Evolutionary conservation across 2,888 invertebrate genomes (phyloP).

Genomic region (Epinotia nisella): DNA sequence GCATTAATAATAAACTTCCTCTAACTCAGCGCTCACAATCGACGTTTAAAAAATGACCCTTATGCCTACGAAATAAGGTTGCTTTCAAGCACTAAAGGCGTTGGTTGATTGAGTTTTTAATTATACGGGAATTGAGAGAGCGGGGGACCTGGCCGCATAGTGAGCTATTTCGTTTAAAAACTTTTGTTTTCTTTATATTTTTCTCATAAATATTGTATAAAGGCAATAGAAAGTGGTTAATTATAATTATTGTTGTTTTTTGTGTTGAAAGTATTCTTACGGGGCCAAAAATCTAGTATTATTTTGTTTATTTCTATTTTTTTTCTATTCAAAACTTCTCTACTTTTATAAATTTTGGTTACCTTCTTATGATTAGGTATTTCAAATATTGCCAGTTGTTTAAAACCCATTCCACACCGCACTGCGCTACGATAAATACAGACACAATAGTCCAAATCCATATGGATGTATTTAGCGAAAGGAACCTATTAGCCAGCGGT

Average conservation of each 20-base stretch:
- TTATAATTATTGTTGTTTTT: background rate
- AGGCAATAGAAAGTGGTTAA: background rate
- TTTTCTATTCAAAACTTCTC: too few species aligned
- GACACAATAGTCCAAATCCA: too few species aligned
- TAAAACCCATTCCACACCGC: too few species aligned
- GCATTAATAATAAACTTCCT: slow-evolving; percentile 38
- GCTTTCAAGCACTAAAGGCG: background rate
- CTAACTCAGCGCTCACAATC: slow-evolving; percentile 18
- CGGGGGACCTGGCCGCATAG: background rate
- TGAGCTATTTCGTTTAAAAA: background rate
- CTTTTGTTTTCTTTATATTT: background rate
- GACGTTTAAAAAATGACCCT: background rate
- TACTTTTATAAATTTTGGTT: too few species aligned
- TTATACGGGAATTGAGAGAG: background rate
- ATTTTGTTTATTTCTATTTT: too few species aligned
- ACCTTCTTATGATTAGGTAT: too few species aligned
- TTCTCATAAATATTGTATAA: background rate
- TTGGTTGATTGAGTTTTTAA: slow-evolving; percentile 16
- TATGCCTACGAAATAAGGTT: background rate
- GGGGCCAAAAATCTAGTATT: too few species aligned
- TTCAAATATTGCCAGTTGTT: too few species aligned
- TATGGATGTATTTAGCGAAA: too few species aligned
- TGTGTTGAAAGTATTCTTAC: background rate
- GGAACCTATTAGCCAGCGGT: too few species aligned
- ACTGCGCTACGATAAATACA: too few species aligned